Evolutionary conservation across 1,140 invertebrate genomes (phyloP).

Genomic region (Sinonovacula constricta): DNA sequence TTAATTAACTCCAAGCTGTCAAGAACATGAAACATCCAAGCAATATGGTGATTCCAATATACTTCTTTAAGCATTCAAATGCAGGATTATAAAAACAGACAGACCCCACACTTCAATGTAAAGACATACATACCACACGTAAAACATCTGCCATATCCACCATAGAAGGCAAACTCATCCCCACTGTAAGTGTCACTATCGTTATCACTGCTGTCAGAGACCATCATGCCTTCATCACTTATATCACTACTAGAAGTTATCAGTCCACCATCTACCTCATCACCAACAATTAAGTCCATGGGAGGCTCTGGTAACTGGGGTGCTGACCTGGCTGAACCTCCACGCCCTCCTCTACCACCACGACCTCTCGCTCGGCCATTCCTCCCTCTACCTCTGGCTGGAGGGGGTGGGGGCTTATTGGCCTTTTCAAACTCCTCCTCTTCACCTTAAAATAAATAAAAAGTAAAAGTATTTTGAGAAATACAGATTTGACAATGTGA

Average conservation of each 20-base stretch:
- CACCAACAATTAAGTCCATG: background rate
- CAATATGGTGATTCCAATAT: background rate
- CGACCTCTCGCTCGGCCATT: slow-evolving; percentile 14
- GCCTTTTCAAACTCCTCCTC: slow-evolving; percentile 38
- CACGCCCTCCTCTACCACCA: slow-evolving; percentile 3
- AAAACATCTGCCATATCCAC: slow-evolving; percentile 43
- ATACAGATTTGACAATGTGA: background rate
- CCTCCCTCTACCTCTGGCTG: background rate
- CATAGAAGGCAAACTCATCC: slow-evolving; percentile 25
- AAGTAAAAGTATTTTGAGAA: background rate
- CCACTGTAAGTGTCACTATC: background rate
- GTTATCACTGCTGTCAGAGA: background rate
- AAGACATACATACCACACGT: slow-evolving; percentile 26
- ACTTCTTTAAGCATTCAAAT: no score
- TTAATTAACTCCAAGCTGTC: background rate
- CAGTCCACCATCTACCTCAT: background rate
- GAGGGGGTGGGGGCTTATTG: slow-evolving; percentile 28
- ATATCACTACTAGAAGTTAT: background rate
- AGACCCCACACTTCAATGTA: background rate
- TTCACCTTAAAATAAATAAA: slow-evolving; percentile 19
- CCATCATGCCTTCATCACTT: background rate
- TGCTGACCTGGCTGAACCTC: background rate
- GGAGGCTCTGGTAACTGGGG: background rate
- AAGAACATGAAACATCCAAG: background rate
- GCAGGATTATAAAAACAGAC: no score